Conservation (phyloP, 2,797 vertebrate species). For the Melopsittacus undulatus region DNA sequence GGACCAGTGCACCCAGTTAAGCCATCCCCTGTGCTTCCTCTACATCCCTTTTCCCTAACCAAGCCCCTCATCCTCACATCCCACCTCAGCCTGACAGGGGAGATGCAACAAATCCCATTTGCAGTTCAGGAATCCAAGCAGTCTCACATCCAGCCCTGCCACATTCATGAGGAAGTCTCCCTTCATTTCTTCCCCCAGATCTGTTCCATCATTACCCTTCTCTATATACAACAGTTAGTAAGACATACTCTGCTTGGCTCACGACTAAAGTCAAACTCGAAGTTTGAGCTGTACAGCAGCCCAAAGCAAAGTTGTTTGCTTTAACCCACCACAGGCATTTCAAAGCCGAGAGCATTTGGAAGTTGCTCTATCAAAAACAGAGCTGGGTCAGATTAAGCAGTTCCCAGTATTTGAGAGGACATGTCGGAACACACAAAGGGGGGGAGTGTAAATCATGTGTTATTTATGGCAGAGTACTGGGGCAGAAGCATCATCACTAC, state of each 20-base stretch:
- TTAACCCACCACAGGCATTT: background rate
- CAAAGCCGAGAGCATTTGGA: background rate
- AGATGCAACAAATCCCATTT: background rate
- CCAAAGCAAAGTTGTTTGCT: background rate
- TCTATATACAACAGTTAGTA: background rate
- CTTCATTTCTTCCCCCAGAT: background rate
- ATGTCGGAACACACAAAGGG: background rate
- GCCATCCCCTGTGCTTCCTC: background rate
- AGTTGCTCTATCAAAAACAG: background rate
- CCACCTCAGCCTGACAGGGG: background rate
- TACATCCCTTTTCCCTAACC: fast-evolving
- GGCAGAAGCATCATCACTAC: background rate
- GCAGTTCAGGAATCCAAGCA: background rate
- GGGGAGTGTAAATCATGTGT: background rate
- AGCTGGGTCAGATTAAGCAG: background rate
- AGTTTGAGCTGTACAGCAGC: background rate
- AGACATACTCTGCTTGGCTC: background rate
- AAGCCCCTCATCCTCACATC: background rate
- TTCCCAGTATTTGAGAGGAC: background rate
- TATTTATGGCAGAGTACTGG: background rate
- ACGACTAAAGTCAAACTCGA: background rate
- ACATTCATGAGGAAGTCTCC: background rate
- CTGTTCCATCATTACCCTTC: background rate
- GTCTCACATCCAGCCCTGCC: background rate
- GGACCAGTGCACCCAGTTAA: fast-evolving